Percentiles rank a stretch among this genome's conserved stretches.
Conservation (phyloP, 2,113 vertebrate genomes). For the Austrofundulus limnaeus region DNA sequence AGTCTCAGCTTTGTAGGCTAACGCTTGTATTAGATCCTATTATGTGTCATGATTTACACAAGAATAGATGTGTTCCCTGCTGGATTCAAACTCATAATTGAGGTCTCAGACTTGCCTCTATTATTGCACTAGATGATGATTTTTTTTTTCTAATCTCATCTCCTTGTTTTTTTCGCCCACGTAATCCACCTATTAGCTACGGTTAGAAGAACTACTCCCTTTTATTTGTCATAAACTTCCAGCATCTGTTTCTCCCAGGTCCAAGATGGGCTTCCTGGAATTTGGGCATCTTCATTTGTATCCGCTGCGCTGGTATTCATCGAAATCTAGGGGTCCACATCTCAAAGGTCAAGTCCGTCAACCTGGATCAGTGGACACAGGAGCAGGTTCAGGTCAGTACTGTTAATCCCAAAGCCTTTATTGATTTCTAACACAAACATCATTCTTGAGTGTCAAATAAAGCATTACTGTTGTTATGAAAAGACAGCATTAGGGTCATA, state of each 20-base stretch:
- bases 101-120: slow-evolving; percentile 49
- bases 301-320: slow-evolving; percentile 97
- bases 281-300: slow-evolving; percentile 95
- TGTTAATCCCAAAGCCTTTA: too few species aligned
- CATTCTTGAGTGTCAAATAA: too few species aligned
- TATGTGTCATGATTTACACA: slow-evolving; percentile 46
- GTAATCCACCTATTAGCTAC: too few species aligned
- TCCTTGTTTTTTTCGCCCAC: neutral
- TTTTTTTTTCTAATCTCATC: neutral
- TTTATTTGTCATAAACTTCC: neutral
- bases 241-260: slow-evolving; percentile 72
- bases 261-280: slow-evolving; percentile 99
- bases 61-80: slow-evolving; percentile 57
- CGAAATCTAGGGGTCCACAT: slow-evolving; percentile 97
- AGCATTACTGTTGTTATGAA: too few species aligned
- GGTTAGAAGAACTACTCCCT: too few species aligned
- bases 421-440: neutral
- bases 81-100: slow-evolving; percentile 59
- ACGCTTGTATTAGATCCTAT: slow-evolving; percentile 37
- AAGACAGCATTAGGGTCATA: too few species aligned
- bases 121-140: slow-evolving; percentile 42
- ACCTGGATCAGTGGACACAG: slow-evolving; percentile 97
- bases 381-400: slow-evolving; percentile 93
- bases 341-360: slow-evolving; percentile 97
- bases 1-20: slow-evolving; percentile 56